Conservation (phyloP, 2,888 invertebrate species). For the Meghimatium bilineatum region DNA sequence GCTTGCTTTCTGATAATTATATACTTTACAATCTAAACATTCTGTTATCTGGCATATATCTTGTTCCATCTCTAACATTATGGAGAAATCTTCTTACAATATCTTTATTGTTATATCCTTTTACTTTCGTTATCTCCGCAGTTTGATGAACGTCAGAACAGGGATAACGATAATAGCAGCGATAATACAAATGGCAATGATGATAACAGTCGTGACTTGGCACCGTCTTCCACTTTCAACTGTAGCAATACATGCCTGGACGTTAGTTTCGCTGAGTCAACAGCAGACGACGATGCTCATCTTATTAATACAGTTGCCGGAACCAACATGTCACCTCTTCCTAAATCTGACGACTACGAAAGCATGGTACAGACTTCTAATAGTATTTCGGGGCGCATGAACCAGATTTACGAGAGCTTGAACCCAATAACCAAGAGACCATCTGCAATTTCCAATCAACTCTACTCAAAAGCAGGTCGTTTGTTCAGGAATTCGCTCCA, state of each 20-base stretch:
- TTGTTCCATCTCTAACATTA: no score
- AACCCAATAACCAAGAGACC: not conserved
- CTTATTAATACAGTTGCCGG: conserved; percentile 22
- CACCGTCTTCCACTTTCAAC: not conserved
- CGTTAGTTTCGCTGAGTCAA: conserved; percentile 40
- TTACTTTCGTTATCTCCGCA: not conserved
- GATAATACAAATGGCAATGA: not conserved
- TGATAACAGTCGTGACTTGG: not conserved
- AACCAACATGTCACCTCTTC: not conserved
- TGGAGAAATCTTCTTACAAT: no score
- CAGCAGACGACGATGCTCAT: conserved; percentile 35
- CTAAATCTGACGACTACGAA: conserved; percentile 17
- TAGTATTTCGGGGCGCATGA: conserved; percentile 17
- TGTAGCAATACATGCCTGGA: conserved; percentile 35
- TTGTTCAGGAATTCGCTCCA: not conserved
- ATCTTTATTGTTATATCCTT: not conserved
- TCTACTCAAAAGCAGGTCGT: not conserved
- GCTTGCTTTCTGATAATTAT: no score
- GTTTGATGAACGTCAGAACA: not conserved
- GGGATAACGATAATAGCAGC: not conserved
- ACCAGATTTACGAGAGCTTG: conserved; percentile 37
- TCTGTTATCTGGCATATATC: no score
- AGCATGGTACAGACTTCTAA: not conserved
- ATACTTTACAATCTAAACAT: no score
- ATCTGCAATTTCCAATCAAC: not conserved